Evolutionary conservation across 2,113 vertebrate genomes (phyloP), one percentile per base, ranked within the genome.

Genomic region (Oreotragus oreotragus): DNA sequence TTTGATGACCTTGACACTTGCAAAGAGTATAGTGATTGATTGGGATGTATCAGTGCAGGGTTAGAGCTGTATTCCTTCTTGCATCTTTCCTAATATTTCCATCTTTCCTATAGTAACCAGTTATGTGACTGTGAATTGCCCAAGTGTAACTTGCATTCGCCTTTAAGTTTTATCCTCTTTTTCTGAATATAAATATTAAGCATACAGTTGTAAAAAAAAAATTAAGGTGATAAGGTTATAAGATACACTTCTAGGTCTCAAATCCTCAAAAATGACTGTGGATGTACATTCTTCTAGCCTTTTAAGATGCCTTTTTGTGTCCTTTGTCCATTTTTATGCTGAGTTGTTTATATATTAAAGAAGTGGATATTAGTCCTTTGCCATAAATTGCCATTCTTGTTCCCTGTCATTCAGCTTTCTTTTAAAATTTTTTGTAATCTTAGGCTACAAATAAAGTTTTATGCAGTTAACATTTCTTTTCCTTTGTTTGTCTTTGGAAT

Each of bases 381-480:
- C 55, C 55, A 51, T 87, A 91, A 55, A 45, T 93, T 6, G 4
- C 25, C 45, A 90, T 13, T 87, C 55, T 77, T 76, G 25, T 91
- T 94, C 33, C 36, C 47, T 64, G 19, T 81, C 45, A 76, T 79
- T 87, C n/a, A 39, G 21, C 36, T 91, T 96, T 62, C 25, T 87
- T 90, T 76, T 28, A 70, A 80, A 60, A 33, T 84, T 33, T 57
- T 97, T 90, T 83, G 25, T 93, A 36, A 91, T 90, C 60, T 58
- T 81, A 25, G 55, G 21, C 36, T 79, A 91, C 8, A 66, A 77
- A 9, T 57, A 84, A 77, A 64, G 45, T 87, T 84, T 77, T 51
- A 45, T 58, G 58, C 12, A 94, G 53, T 64, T 97, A 88, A 36
- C 73, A 94, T 94, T 91, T 55, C 53, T 87, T 87, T 95, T 76